These are phyloP conservation scores for Xiphophorus couchianus DNA, from an alignment of 2,113 vertebrate genomes.

Conservation along the genomic window DNA sequence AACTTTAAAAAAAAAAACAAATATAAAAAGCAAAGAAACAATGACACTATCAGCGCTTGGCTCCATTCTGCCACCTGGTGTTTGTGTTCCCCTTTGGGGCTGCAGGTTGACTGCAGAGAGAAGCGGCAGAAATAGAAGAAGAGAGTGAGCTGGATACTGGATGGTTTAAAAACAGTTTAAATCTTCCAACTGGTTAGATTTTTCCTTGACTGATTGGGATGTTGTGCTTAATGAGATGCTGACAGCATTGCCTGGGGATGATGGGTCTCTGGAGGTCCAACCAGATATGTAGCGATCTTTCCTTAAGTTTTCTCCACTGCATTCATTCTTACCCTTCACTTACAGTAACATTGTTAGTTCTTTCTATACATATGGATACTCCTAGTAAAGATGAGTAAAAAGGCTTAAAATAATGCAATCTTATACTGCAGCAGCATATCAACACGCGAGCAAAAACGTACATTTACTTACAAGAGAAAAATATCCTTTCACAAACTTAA, in stretches of 20 bases:
- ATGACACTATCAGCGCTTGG: constrained; percentile 26
- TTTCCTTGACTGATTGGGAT: constrained; percentile 61
- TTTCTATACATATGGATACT: background rate
- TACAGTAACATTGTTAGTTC: background rate
- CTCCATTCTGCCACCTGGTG: constrained; percentile 66
- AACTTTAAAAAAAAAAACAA: background rate
- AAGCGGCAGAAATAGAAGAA: background rate
- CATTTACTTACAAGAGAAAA: no score
- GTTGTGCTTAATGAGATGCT: constrained; percentile 56
- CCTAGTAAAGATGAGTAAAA: background rate
- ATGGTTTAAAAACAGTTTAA: constrained; percentile 17
- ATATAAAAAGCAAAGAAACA: background rate
- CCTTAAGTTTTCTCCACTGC: background rate
- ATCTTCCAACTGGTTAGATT: constrained; percentile 28
- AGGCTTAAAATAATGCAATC: background rate
- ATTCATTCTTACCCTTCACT: constrained; percentile 5
- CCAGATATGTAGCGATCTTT: constrained; percentile 13
- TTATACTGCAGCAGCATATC: no score
- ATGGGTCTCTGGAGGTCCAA: constrained; percentile 38
- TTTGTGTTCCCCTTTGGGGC: constrained; percentile 25
- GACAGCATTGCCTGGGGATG: constrained; percentile 47
- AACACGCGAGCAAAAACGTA: no score
- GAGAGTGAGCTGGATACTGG: constrained; percentile 12
- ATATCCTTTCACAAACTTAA: no score
- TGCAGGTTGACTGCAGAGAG: background rate